A percentile compares a stretch with the other conserved stretches of the same genome.
phyloP scores from a whole-genome alignment of 2,888 invertebrate genomes.

The Nomada ruficornis region DNA sequence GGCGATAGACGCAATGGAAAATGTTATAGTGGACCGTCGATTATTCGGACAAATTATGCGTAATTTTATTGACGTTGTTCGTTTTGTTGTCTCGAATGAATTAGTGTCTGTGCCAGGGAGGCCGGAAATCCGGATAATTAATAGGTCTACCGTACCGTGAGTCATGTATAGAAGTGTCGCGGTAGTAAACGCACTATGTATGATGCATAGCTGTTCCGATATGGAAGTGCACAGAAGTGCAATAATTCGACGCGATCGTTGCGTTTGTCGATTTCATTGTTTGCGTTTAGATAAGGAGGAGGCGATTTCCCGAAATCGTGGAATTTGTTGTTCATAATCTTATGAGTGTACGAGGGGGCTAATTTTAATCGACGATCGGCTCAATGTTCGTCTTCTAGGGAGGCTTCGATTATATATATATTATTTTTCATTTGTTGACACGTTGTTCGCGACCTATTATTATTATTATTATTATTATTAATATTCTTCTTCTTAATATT shows the following conservation, averaged over 20 bases:
- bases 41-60: background rate
- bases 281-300: conserved; percentile 3
- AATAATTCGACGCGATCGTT: conserved; percentile 22
- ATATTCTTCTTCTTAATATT: conserved; percentile 11
- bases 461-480: conserved; percentile 1
- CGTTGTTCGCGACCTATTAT: conserved; percentile 26
- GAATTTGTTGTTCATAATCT: conserved; percentile 24
- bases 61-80: background rate
- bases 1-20: conserved; percentile 3
- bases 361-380: conserved; percentile 42
- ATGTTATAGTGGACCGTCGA: conserved; percentile 16
- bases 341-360: conserved; percentile 36
- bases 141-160: conserved; percentile 24
- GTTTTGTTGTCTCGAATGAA: background rate
- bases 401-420: conserved; percentile 22
- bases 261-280: conserved; percentile 12
- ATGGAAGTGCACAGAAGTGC: conserved; percentile 42
- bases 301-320: conserved; percentile 30
- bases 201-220: conserved; percentile 27
- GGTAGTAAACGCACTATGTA: conserved; percentile 46
- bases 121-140: background rate
- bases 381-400: conserved; percentile 36
- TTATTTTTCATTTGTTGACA: conserved; percentile 39
- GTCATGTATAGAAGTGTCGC: conserved; percentile 52
- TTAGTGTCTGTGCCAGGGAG: background rate